Base-by-base conservation (phyloP, 1,140 invertebrate genomes). In the Colletes latitarsis region DNA sequence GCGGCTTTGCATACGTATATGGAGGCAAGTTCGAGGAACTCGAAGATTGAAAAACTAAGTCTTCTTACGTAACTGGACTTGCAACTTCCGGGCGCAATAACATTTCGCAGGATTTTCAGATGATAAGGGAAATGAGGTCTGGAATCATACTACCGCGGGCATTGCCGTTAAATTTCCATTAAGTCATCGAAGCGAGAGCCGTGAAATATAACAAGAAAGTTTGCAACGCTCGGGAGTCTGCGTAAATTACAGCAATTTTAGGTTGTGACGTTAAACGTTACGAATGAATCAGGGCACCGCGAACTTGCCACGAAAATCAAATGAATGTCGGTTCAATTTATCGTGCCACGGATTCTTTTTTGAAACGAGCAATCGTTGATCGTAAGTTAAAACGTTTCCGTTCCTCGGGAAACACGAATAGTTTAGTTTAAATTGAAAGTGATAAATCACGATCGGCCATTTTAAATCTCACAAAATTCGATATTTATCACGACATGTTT, bases 1-100 rank as follows among this genome's bases (percentile, higher is more conserved):
- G 52, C 67, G 58, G 74, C 64, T 77, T 81, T 77, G 68, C 69
- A 82, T 78, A 82, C 55, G 69, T 73, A 79, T 58, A 66, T 49
- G 81, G 30, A 9, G 17, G 21, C 15, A 73, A 78, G 63, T 73
- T 72, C 58, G 52, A 49, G 53, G 69, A 73, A 73, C 64, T 80
- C 62, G 77, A 58, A 80, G 77, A 80, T 80, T 80, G 77, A 70
- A 77, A 81, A 81, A 81, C 74, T 77, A 77, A 69, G 74, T 77
- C 74, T 77, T 77, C 80, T 77, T 70, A 81, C 79, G 49, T 81
- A 77, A 76, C 66, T 55, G 49, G 66, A 57, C 74, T 64, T 74
- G 14, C 64, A 64, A 64, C 62, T 69, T 70, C 67, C 21, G 14
- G 30, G 49, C 21, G 79, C 66, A 70, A 70, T 81, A 81, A 77